These are phyloP conservation scores for Flabesymbios commensalis DNA, from an alignment of 2,888 invertebrate genomes.

Conservation along the genomic window DNA sequence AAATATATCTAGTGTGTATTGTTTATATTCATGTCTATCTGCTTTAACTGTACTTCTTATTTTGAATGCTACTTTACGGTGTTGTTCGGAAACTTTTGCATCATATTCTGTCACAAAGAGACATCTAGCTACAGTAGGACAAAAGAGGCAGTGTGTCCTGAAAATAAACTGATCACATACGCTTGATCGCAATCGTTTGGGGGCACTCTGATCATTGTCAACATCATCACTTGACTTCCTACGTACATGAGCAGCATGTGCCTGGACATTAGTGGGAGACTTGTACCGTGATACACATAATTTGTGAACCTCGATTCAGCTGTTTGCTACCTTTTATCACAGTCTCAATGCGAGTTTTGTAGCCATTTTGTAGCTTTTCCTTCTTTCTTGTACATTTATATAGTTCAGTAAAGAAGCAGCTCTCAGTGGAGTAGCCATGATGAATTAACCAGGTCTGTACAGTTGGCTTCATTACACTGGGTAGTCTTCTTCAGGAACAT, in stretches of 20 bases:
- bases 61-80: neutral
- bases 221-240: neutral
- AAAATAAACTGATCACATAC: neutral
- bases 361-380: too few relatives aligned
- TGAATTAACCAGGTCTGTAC: too few relatives aligned
- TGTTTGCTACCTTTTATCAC: too few relatives aligned
- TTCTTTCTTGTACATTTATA: too few relatives aligned
- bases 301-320: neutral
- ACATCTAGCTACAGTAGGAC: neutral
- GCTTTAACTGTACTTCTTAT: neutral
- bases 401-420: too few relatives aligned
- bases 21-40: conserved; percentile 4
- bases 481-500: too few relatives aligned
- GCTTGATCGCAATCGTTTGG: conserved; percentile 5
- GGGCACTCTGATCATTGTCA: neutral
- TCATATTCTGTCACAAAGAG: neutral
- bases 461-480: too few relatives aligned
- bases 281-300: conserved; percentile 1
- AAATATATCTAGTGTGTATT: conserved; percentile 2
- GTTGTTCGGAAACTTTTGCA: neutral
- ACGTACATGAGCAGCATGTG: conserved; percentile 2
- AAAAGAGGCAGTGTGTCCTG: neutral
- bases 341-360: too few relatives aligned
- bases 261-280: conserved; percentile 1
- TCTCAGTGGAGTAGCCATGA: too few relatives aligned